These are phyloP conservation scores for Apis florea DNA, from an alignment of 1,140 invertebrate species.

Conservation along the genomic window DNA sequence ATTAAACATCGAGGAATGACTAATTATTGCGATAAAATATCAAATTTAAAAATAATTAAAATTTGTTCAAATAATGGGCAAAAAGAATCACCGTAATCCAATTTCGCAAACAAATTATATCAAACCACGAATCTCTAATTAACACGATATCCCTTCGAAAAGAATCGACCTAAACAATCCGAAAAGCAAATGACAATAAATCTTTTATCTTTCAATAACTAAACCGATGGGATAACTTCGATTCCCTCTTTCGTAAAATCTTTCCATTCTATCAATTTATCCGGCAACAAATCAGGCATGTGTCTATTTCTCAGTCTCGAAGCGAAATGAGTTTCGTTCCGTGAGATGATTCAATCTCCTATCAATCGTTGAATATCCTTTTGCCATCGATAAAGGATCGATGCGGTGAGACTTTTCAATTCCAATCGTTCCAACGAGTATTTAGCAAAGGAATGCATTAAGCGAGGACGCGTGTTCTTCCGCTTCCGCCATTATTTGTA, in stretches of 20 bases:
- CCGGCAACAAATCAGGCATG: background rate
- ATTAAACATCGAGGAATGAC: too few relatives aligned
- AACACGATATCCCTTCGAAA: too few relatives aligned
- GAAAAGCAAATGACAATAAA: too few relatives aligned
- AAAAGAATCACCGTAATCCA: background rate
- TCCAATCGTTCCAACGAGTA: background rate
- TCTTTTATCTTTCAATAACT: background rate
- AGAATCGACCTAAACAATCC: too few relatives aligned
- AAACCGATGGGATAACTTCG: background rate
- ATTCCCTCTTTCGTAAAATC: background rate
- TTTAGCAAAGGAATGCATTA: constrained; percentile 3
- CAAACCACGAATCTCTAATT: background rate
- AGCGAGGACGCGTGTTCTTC: background rate
- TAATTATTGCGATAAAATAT: too few relatives aligned
- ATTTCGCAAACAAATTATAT: background rate
- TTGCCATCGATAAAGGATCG: background rate
- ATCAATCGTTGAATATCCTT: constrained; percentile 21
- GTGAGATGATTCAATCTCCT: constrained; percentile 19
- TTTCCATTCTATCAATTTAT: background rate
- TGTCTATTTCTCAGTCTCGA: background rate
- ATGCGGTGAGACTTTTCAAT: background rate
- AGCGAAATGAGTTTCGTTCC: constrained; percentile 2
- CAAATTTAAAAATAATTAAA: too few relatives aligned
- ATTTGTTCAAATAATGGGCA: too few relatives aligned
- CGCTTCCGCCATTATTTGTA: background rate